These are phyloP conservation scores for Apostichopus californicus DNA, from an alignment of 35 echinoderm and acorn worm genomes.

Conservation along the genomic window DNA sequence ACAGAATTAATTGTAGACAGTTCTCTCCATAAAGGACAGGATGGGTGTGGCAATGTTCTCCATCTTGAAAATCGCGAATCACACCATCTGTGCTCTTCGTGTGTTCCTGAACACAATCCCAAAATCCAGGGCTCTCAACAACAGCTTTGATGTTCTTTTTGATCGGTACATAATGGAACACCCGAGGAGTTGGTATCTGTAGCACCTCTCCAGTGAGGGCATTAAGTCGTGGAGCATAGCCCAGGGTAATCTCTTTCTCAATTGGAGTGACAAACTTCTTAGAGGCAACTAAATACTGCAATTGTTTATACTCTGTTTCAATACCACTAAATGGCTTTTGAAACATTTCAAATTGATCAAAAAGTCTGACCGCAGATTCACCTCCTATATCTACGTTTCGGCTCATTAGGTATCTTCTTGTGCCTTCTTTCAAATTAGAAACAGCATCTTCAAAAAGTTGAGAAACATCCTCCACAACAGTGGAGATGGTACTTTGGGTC, in stretches of 20 bases:
- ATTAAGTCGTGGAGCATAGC: slow-evolving; percentile 24
- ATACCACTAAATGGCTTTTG: not conserved
- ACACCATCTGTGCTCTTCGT: slow-evolving; percentile 6
- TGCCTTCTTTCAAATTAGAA: no score
- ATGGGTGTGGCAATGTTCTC: not conserved
- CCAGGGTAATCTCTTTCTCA: slow-evolving; percentile 24
- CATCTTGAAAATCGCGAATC: slow-evolving; percentile 35
- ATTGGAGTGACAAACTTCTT: not conserved
- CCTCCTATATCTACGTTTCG: no score
- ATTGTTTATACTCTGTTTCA: slow-evolving; percentile 15
- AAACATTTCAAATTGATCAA: not conserved
- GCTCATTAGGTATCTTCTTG: no score
- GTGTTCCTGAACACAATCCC: slow-evolving; percentile 31
- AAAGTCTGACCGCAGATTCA: no score
- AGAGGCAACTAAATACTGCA: not conserved
- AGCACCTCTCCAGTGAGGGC: slow-evolving; percentile 16
- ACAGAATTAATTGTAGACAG: slow-evolving; percentile 16
- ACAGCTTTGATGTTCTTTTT: not conserved
- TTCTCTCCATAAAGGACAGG: not conserved
- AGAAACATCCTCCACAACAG: not conserved
- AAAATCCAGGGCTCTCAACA: not conserved
- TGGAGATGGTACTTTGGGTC: not conserved
- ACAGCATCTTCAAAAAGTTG: no score
- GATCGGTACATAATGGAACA: slow-evolving; percentile 44
- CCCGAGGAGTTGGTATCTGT: not conserved